Percentiles rank a stretch among this genome's conserved stretches.
Conservation (phyloP, 2,888 invertebrate species). For the Meghimatium bilineatum region DNA sequence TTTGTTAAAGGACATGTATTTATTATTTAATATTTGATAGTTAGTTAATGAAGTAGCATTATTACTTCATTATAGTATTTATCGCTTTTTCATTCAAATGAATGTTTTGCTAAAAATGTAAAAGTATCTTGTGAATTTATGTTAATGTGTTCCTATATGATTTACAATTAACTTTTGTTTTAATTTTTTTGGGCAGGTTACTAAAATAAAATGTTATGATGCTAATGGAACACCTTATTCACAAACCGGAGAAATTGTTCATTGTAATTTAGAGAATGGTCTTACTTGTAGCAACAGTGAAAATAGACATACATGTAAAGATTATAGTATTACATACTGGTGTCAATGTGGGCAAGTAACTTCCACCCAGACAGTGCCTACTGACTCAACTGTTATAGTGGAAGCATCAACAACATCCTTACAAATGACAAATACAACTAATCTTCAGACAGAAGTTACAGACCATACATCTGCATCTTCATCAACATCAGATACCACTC, state of each 20-base stretch:
- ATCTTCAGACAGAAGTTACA: neutral
- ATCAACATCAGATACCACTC: neutral
- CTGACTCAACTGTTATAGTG: neutral
- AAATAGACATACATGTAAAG: slow-evolving; percentile 65
- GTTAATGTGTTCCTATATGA: too few species aligned
- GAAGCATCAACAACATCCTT: neutral
- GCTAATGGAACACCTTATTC: slow-evolving; percentile 57
- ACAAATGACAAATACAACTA: neutral
- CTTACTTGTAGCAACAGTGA: slow-evolving; percentile 77
- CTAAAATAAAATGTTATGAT: slow-evolving; percentile 66
- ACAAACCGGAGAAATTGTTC: slow-evolving; percentile 59
- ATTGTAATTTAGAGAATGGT: slow-evolving; percentile 82
- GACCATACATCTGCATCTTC: neutral
- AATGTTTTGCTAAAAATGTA: too few species aligned
- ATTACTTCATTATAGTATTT: too few species aligned
- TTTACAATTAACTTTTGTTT: neutral
- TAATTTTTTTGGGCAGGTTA: slow-evolving; percentile 53
- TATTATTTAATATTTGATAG: too few species aligned
- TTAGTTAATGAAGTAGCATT: too few species aligned
- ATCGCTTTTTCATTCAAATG: too few species aligned
- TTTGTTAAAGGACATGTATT: too few species aligned
- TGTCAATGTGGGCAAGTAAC: slow-evolving; percentile 78
- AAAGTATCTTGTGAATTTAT: too few species aligned
- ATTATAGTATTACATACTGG: slow-evolving; percentile 71
- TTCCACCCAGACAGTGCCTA: neutral